Percentiles rank a stretch among this genome's conserved stretches.
These are phyloP conservation scores for Tyria jacobaeae DNA, from an alignment of 2,888 invertebrate genomes.

Conservation along the genomic window DNA sequence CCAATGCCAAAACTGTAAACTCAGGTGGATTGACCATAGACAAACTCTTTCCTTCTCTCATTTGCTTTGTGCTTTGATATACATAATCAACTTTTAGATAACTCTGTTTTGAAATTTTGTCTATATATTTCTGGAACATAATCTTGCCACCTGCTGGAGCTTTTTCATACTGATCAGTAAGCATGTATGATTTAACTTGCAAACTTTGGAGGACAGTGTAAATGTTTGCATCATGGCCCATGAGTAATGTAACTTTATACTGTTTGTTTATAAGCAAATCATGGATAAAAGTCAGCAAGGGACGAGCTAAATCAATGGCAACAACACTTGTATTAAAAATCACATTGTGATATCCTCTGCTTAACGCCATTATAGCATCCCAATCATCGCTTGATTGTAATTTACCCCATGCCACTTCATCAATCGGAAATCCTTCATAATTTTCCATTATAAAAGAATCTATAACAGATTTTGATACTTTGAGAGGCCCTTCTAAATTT, in stretches of 20 bases:
- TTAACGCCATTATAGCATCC: constrained; percentile 63
- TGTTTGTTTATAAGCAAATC: constrained; percentile 56
- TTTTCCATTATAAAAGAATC: constrained; percentile 79
- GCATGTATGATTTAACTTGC: constrained; percentile 59
- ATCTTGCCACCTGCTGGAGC: constrained; percentile 75
- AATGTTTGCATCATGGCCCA: constrained; percentile 80
- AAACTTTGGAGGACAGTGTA: constrained; percentile 68
- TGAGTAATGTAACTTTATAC: constrained; percentile 64
- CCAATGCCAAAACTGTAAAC: constrained; percentile 61
- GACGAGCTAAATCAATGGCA: constrained; percentile 71
- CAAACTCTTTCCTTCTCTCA: constrained; percentile 63
- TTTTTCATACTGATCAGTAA: constrained; percentile 65
- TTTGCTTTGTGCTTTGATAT: constrained; percentile 67
- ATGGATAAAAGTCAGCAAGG: constrained; percentile 65
- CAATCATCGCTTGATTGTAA: constrained; percentile 57
- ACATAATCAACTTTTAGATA: constrained; percentile 72
- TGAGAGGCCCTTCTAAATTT: constrained; percentile 70
- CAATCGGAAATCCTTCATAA: constrained; percentile 69
- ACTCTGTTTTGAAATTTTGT: constrained; percentile 45
- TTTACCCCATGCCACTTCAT: constrained; percentile 75
- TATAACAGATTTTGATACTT: constrained; percentile 70
- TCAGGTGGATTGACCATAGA: constrained; percentile 65
- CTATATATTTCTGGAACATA: constrained; percentile 75
- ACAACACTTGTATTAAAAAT: constrained; percentile 70
- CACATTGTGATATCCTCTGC: constrained; percentile 68